A percentile compares a stretch with the other conserved stretches of the same genome.
Evolutionary conservation across 2,888 invertebrate genomes (phyloP).

Genomic region (Drosophila infuscata): DNA sequence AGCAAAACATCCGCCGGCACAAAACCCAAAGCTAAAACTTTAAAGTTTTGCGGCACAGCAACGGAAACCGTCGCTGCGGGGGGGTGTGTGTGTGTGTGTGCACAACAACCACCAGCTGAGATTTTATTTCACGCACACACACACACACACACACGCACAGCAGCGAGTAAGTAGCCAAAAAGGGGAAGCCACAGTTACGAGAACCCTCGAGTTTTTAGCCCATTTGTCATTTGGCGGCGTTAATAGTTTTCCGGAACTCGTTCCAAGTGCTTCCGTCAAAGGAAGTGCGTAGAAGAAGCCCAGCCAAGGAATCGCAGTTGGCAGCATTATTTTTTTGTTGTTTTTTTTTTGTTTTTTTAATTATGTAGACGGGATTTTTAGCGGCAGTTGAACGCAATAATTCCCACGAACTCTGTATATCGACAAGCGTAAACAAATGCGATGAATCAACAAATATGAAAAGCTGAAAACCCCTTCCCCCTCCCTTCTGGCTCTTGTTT

Average conservation of each 20-base stretch:
- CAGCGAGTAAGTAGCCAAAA: constrained; percentile 28
- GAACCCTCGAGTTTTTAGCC: constrained; percentile 53
- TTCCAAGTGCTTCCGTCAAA: constrained; percentile 67
- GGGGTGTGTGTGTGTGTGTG: neutral
- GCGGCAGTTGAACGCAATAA: constrained; percentile 8
- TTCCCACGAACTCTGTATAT: constrained; percentile 69
- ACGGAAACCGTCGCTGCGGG: constrained; percentile 54
- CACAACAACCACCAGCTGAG: constrained; percentile 24
- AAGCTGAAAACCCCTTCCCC: constrained; percentile 14
- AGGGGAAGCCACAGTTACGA: constrained; percentile 25
- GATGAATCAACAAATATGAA: constrained; percentile 56
- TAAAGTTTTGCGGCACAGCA: constrained; percentile 36
- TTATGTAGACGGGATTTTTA: constrained; percentile 46
- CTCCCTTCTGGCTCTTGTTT: neutral
- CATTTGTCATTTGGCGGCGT: constrained; percentile 66
- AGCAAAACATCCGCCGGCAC: constrained; percentile 72
- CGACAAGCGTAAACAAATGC: constrained; percentile 42
- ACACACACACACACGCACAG: constrained; percentile 8
- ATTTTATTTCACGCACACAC: constrained; percentile 45
- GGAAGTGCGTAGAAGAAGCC: constrained; percentile 70
- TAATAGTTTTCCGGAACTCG: constrained; percentile 77
- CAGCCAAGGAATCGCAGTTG: constrained; percentile 49
- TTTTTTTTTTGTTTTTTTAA: constrained; percentile 48
- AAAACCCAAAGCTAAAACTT: constrained; percentile 53
- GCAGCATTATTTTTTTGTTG: constrained; percentile 35